A percentile compares a stretch with the other conserved stretches of the same genome.
Conservation (phyloP, 2,888 invertebrate species). For the Embidobia sp. region DNA sequence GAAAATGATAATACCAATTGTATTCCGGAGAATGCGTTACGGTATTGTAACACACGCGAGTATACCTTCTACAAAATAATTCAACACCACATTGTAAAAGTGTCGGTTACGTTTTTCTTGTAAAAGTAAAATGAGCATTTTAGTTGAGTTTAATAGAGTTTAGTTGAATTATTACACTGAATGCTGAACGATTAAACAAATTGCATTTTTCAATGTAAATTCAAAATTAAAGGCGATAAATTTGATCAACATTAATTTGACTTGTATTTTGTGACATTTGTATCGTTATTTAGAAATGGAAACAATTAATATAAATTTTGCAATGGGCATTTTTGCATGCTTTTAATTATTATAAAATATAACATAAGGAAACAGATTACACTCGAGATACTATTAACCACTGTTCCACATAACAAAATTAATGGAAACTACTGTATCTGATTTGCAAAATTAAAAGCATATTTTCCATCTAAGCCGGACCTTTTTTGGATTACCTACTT, state of each 20-base stretch:
- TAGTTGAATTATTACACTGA: too few relatives aligned
- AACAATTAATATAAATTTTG: too few relatives aligned
- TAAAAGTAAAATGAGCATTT: slow-evolving; percentile 1
- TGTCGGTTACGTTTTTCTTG: slow-evolving; percentile 1
- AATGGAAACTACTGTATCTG: slow-evolving; percentile 1
- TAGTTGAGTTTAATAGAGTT: too few relatives aligned
- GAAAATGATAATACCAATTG: slow-evolving; percentile 2
- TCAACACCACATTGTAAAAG: not conserved
- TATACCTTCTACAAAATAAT: slow-evolving; percentile 8
- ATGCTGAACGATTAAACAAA: too few relatives aligned
- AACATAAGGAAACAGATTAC: not conserved
- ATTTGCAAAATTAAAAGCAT: slow-evolving; percentile 2
- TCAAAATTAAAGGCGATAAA: too few relatives aligned
- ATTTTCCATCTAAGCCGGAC: not conserved
- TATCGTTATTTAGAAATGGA: too few relatives aligned
- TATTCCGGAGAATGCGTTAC: not conserved
- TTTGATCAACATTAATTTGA: too few relatives aligned
- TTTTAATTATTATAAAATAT: too few relatives aligned
- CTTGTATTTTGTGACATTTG: too few relatives aligned
- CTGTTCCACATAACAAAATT: slow-evolving; percentile 9
- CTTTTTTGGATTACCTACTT: slow-evolving; percentile 31
- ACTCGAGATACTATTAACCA: slow-evolving; percentile 1
- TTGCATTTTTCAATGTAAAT: too few relatives aligned
- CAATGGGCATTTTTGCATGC: not conserved
- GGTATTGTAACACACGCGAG: not conserved